Evolutionary conservation across 2,113 vertebrate genomes (phyloP), one percentile per base, ranked within the genome.

Genomic region (Calidris pygmaea): DNA sequence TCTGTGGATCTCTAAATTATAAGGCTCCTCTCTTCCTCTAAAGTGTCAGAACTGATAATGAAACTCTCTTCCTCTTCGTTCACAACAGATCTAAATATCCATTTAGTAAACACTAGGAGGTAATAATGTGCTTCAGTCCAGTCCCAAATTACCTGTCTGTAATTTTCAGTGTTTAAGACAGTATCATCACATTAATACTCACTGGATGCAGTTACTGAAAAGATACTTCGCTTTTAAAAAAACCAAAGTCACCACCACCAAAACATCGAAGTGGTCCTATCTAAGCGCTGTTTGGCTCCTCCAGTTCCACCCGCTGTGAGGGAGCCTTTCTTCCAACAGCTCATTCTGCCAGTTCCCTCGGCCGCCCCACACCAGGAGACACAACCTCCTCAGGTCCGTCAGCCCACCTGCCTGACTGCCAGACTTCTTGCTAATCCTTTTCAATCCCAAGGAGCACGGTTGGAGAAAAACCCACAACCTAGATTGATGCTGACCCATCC

Each of bases 291-390:
- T 29, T 50, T 76, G 41, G 23, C 70, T 60, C 1, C 29, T 63
- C 12, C 22, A 30, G 16, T 79, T 82, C 47, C 10, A 34, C 11
- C 34, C 53, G 34, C 60, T 43, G 6, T 12, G 62, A 63, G 58
- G 16, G 6, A 47, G 43, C 34, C 15, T 22, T 52, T 12, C 12
- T 26, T 67, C 34, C 32, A 29, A 18, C 18, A 30, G 10, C 30
- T 80, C 27, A 32, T n/a, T 17, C 43, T 0, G 0, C 13, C 3
- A 3, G 9, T 68, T 52, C 34, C 24, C 22, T 63, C 0, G 0
- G 29, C 66, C 8, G 6, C 37, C 27, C 34, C 11, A 3, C 5
- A 26, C 8, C 22, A 60, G 41, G 21, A 18, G 32, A 59, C 41
- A 5, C 4, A 3, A 12, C 13, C 14, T 71, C 17, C 47, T 21